These are phyloP conservation scores for Drosophila pseudotakahashii DNA, from an alignment of 2,888 invertebrate species.

Conservation along the genomic window DNA sequence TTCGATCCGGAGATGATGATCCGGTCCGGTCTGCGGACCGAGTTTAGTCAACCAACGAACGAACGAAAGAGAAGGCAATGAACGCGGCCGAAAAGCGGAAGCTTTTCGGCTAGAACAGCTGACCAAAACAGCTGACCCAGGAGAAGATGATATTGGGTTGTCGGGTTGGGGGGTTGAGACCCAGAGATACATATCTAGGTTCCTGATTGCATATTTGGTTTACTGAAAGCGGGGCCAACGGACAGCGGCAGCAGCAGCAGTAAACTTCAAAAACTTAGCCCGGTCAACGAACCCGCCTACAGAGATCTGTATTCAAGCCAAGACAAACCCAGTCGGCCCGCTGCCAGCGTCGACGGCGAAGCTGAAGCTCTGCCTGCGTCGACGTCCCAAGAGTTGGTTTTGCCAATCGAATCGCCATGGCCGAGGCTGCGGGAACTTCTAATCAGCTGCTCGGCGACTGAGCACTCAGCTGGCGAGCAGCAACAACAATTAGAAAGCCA, in stretches of 20 bases:
- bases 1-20: constrained; percentile 4
- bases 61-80: constrained; percentile 9
- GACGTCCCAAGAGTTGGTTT: constrained; percentile 31
- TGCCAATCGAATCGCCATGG: constrained; percentile 54
- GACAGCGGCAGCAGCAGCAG: constrained; percentile 53
- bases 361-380: constrained; percentile 1
- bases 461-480: constrained; percentile 50
- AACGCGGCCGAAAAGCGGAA: constrained; percentile 12
- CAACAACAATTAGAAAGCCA: constrained; percentile 59
- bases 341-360: constrained; percentile 23
- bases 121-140: constrained; percentile 10
- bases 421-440: constrained; percentile 41
- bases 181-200: constrained; percentile 32
- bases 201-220: constrained; percentile 82
- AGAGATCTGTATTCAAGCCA: constrained; percentile 36
- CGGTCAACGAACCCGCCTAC: constrained; percentile 71
- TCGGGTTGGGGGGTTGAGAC: no score
- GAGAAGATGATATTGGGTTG: not conserved
- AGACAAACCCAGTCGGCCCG: constrained; percentile 31
- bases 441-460: constrained; percentile 55
- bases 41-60: constrained; percentile 7
- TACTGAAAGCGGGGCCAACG: constrained; percentile 72
- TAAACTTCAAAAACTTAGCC: constrained; percentile 66
- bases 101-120: constrained; percentile 16
- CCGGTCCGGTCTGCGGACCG: constrained; percentile 3